Evolutionary conservation across 2,797 vertebrate genomes (phyloP), one percentile per base, ranked within the genome.

Genomic region (Coregonus suidteri): DNA sequence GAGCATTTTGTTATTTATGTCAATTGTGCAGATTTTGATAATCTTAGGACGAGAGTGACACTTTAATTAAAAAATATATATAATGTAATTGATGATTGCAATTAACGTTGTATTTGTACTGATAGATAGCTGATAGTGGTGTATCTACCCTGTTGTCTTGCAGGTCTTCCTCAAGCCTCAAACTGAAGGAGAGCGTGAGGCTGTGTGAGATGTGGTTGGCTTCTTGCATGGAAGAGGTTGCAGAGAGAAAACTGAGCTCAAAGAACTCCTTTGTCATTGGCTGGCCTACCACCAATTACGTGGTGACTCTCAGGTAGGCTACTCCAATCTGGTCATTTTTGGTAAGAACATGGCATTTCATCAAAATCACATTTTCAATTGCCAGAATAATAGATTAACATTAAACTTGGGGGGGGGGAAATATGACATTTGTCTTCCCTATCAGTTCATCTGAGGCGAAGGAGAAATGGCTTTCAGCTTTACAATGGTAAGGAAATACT

Each of bases 261-360:
- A 88, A 92, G 73, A 88, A 89, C 52, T 94, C 93, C 0, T 95
- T 95, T 83, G 91, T 94, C 69, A 89, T 95, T 0, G 93, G 93
- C 66, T 95, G 94, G 93, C 93, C 92, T 53, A 92, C 88, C 75
- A 90, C 79, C 76, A 95, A 93, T 83, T 93, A 84, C 0, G 91
- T 92, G 52, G 88, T 93, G 78, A 93, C 91, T 52, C 93, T 91
- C 87, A 93, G 94, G 93, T 94, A 93, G 41, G 41, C 9, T 3
- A 47, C 41, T 9, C 41, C 41, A 47, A 47, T 47, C 31, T 34
- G 31, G 31, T 34, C 31, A 34, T 34, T 3, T 34, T 34, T 34
- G 31, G 31, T 34, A 2, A 2, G 31, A 34, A 34, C 31, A 34
- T 34, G 31, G 3, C 31, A 34, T 34, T 34, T 34, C 9, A 3